Percentiles rank a stretch among this genome's conserved stretches.
Conservation (phyloP, 2,888 invertebrate species). For the Agrotis clavis region DNA sequence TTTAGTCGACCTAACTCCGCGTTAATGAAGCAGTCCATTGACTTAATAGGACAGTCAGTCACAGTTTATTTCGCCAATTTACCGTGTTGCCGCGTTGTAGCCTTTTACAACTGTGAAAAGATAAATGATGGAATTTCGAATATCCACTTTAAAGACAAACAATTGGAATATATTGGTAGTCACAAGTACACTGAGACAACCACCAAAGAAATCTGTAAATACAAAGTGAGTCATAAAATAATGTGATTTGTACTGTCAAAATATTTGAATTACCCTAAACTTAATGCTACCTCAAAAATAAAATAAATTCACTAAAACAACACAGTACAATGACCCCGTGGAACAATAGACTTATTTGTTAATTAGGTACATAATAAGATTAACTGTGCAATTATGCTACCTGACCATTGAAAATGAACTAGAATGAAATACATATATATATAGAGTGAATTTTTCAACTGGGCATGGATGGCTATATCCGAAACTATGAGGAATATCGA, state of each 20-base stretch:
- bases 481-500: too few species aligned
- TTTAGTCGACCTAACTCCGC: constrained; percentile 10
- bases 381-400: constrained; percentile 24
- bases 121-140: too few species aligned
- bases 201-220: neutral
- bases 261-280: neutral
- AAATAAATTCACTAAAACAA: constrained; percentile 1
- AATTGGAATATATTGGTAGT: too few species aligned
- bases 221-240: neutral
- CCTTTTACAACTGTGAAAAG: neutral
- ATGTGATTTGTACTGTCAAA: constrained; percentile 2
- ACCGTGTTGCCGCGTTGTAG: neutral
- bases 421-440: neutral
- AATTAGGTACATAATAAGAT: constrained; percentile 16
- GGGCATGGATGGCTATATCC: too few species aligned
- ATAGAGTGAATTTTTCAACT: too few species aligned
- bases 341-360: constrained; percentile 30
- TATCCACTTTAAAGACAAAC: too few species aligned
- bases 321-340: constrained; percentile 12
- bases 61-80: neutral
- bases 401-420: neutral
- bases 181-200: neutral
- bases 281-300: neutral
- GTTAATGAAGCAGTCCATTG: constrained; percentile 41
- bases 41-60: constrained; percentile 6